Evolutionary conservation across 1,140 invertebrate genomes (phyloP).

Genomic region (Scylla paramamosain): DNA sequence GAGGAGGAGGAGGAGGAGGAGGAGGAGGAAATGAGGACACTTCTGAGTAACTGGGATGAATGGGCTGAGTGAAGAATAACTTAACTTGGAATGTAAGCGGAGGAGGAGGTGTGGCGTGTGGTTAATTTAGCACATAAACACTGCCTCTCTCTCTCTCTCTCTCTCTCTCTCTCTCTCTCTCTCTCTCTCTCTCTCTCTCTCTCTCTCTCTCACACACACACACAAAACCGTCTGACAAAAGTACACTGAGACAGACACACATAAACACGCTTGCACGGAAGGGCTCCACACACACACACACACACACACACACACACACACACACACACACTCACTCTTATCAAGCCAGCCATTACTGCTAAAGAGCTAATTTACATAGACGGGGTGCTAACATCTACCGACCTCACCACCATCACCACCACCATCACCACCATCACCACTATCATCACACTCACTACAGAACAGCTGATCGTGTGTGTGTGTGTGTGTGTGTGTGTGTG

Average conservation of each 20-base stretch:
- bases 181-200: too few relatives aligned
- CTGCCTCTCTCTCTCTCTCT: too few relatives aligned
- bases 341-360: not conserved
- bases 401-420: not conserved
- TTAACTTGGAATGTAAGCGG: not conserved
- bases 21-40: not conserved
- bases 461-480: too few relatives aligned
- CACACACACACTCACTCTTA: not conserved
- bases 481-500: too few relatives aligned
- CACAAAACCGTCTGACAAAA: not conserved
- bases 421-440: not conserved
- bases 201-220: too few relatives aligned
- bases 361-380: slow-evolving; percentile 32
- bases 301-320: not conserved
- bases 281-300: not conserved
- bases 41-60: not conserved
- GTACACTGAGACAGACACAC: too few relatives aligned
- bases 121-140: not conserved
- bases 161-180: too few relatives aligned
- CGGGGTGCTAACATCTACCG: not conserved
- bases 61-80: not conserved
- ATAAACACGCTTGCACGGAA: not conserved
- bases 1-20: not conserved
- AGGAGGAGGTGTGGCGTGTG: not conserved
- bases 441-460: too few relatives aligned